Conservation (phyloP, 2,888 invertebrate genomes). For the Ectemnius lituratus region DNA sequence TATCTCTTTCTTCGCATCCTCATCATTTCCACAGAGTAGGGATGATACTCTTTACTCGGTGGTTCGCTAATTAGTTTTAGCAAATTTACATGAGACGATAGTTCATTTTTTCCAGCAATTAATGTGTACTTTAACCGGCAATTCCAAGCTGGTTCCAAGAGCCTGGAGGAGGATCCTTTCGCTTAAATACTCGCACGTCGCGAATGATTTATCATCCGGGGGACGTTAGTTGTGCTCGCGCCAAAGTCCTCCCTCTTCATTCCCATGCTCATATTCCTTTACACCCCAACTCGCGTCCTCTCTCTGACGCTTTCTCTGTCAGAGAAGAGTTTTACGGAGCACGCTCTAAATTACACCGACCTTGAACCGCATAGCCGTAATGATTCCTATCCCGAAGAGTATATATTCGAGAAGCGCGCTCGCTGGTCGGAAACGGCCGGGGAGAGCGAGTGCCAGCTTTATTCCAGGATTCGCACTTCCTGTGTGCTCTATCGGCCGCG, state of each 20-base stretch:
- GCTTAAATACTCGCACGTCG: constrained; percentile 66
- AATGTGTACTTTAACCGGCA: constrained; percentile 19
- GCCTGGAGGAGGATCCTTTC: constrained; percentile 59
- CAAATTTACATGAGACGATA: constrained; percentile 1
- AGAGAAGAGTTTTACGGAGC: constrained; percentile 18
- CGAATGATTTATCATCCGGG: constrained; percentile 66
- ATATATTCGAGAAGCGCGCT: background rate
- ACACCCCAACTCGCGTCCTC: constrained; percentile 15
- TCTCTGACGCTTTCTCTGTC: constrained; percentile 11
- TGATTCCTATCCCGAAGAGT: background rate
- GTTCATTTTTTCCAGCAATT: constrained; percentile 1
- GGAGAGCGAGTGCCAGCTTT: background rate
- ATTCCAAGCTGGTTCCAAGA: constrained; percentile 52
- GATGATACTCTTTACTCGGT: no score
- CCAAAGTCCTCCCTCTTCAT: constrained; percentile 43
- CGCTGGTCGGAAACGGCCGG: background rate
- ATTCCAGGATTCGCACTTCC: background rate
- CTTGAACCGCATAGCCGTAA: constrained; percentile 49
- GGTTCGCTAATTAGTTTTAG: no score
- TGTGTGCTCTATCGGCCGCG: background rate
- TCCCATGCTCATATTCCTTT: constrained; percentile 33
- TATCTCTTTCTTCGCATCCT: constrained; percentile 36
- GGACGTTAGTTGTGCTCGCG: constrained; percentile 47
- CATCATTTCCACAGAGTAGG: no score
- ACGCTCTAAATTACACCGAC: constrained; percentile 55